Evolutionary conservation across 2,888 invertebrate genomes (phyloP).

Genomic region (Drosophila villosipedis): DNA sequence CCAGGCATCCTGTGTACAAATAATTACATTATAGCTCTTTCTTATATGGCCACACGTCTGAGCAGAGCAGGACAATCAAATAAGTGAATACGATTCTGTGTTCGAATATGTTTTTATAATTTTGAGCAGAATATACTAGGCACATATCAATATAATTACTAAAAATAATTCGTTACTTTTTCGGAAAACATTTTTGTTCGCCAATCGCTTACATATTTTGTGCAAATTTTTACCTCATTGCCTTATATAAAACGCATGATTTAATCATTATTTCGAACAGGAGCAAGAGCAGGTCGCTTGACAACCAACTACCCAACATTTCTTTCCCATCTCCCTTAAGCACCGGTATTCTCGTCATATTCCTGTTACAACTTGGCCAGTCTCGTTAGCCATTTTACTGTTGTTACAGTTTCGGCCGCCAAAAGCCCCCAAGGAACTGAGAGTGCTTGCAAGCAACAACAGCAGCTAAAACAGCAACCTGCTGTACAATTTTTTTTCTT

Average conservation of each 20-base stretch:
- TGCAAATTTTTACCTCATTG: not conserved
- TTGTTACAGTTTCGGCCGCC: constrained; percentile 42
- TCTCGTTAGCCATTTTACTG: constrained; percentile 57
- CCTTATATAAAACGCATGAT: constrained; percentile 19
- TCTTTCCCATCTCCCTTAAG: not conserved
- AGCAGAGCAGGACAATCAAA: not conserved
- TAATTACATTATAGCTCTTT: constrained; percentile 38
- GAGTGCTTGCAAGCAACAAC: constrained; percentile 28
- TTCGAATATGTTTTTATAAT: not conserved
- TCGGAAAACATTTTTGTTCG: not conserved
- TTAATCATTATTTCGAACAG: constrained; percentile 5
- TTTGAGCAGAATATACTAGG: not conserved
- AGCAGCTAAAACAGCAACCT: constrained; percentile 38
- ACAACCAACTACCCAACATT: constrained; percentile 13
- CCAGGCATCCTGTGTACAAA: constrained; percentile 44
- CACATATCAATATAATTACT: not conserved
- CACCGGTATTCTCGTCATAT: constrained; percentile 10
- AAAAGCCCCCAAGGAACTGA: constrained; percentile 60
- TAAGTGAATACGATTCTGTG: not conserved
- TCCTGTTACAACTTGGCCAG: constrained; percentile 40
- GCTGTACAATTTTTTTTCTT: constrained; percentile 16
- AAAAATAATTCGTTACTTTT: not conserved
- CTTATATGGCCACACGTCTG: constrained; percentile 44
- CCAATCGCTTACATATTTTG: not conserved
- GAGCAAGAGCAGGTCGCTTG: constrained; percentile 6